phyloP scores from a whole-genome alignment of 2,113 vertebrate genomes.

The Promerops cafer region DNA sequence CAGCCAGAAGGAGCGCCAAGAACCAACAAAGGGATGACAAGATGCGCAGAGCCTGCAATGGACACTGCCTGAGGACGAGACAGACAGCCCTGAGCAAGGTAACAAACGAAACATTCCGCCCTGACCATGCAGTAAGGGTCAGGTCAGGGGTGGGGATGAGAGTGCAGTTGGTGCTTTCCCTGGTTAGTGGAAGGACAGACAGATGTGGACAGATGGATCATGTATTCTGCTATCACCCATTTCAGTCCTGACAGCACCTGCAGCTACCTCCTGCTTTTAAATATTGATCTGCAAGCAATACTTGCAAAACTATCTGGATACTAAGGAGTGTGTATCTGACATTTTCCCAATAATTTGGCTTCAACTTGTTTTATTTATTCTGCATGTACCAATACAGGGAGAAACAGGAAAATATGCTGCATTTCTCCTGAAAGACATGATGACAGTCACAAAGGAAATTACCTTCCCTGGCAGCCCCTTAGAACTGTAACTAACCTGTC shows the following conservation, averaged over 20 bases:
- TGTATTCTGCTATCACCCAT: background rate
- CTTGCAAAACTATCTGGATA: background rate
- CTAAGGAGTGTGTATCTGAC: background rate
- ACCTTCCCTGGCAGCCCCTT: background rate
- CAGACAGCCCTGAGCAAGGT: background rate
- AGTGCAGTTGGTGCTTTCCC: background rate
- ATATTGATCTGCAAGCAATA: background rate
- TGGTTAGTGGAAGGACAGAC: background rate
- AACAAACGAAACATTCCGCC: background rate
- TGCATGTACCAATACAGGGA: background rate
- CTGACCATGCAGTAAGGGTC: background rate
- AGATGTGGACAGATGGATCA: background rate
- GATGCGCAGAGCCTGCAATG: background rate
- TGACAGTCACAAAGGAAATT: background rate
- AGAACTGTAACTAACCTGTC: background rate
- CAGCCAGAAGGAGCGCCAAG: background rate
- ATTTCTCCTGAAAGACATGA: background rate
- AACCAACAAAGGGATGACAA: background rate
- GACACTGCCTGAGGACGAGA: rapidly evolving
- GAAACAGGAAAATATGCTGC: background rate
- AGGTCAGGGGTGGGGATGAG: background rate
- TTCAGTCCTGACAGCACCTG: background rate
- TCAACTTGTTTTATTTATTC: background rate
- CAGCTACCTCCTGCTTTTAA: background rate
- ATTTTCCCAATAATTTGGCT: background rate